Evolutionary conservation across 2,113 vertebrate species (phyloP).

Genomic region (Rhineura floridana): DNA sequence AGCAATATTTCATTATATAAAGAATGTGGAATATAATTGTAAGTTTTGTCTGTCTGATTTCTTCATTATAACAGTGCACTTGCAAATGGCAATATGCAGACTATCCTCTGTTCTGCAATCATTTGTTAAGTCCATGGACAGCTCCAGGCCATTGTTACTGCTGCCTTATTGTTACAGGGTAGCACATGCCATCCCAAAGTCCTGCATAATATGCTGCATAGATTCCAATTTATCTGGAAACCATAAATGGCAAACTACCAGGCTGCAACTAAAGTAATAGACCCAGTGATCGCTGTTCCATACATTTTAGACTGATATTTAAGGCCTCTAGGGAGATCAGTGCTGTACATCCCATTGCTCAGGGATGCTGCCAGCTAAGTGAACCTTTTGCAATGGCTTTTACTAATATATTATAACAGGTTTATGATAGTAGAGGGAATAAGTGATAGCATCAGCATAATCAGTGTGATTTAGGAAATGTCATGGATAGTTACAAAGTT

Average conservation of each 20-base stretch:
- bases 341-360: slow-evolving; percentile 68
- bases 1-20: slow-evolving; percentile 6
- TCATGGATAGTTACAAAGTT: not conserved
- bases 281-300: slow-evolving; percentile 67
- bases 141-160: slow-evolving; percentile 50
- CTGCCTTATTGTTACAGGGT: slow-evolving; percentile 54
- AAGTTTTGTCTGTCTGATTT: slow-evolving; percentile 27
- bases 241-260: slow-evolving; percentile 67
- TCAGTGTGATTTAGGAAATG: not conserved
- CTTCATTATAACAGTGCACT: not conserved
- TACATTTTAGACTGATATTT: slow-evolving; percentile 71
- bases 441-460: not conserved
- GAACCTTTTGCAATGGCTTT: slow-evolving; percentile 46
- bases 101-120: slow-evolving; percentile 13
- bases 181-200: slow-evolving; percentile 38
- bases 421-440: not conserved
- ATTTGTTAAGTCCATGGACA: slow-evolving; percentile 54
- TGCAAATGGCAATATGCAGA: not conserved
- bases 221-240: slow-evolving; percentile 72
- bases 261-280: slow-evolving; percentile 67
- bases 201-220: slow-evolving; percentile 51
- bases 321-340: slow-evolving; percentile 65
- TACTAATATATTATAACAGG: slow-evolving; percentile 69
- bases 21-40: slow-evolving; percentile 10
- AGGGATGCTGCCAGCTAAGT: slow-evolving; percentile 58